Conservation (phyloP, 2,888 invertebrate genomes). For the Nephrotoma guestfalica region DNA sequence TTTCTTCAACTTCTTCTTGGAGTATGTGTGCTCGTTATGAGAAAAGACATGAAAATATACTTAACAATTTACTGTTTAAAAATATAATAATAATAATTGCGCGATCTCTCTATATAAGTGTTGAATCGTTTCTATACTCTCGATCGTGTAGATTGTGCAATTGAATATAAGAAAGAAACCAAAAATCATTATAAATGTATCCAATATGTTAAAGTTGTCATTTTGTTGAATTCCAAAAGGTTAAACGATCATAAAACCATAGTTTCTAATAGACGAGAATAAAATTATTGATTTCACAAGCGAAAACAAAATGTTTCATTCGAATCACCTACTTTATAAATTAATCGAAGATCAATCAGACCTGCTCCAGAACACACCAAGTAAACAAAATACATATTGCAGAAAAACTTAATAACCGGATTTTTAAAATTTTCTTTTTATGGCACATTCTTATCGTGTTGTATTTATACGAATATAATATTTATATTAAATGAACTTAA, state of each 20-base stretch:
- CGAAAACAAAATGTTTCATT: no score
- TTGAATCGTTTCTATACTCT: neutral
- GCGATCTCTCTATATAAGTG: neutral
- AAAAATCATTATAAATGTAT: neutral
- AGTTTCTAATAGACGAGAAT: neutral
- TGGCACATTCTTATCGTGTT: neutral
- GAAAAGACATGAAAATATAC: neutral
- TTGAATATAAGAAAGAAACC: neutral
- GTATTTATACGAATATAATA: neutral
- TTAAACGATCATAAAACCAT: neutral
- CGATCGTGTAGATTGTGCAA: neutral
- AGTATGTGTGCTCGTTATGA: neutral
- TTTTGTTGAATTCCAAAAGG: neutral
- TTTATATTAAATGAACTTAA: neutral
- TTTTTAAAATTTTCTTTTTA: neutral
- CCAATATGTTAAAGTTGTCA: neutral
- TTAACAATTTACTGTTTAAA: neutral
- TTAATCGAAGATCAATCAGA: neutral
- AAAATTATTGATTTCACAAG: neutral
- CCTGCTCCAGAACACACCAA: neutral
- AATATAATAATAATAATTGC: neutral
- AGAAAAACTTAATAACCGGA: neutral
- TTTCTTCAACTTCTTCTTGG: neutral
- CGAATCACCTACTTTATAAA: neutral
- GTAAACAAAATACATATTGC: neutral